Evolutionary conservation across 2,888 invertebrate genomes (phyloP).

Genomic region (Spodoptera exigua): DNA sequence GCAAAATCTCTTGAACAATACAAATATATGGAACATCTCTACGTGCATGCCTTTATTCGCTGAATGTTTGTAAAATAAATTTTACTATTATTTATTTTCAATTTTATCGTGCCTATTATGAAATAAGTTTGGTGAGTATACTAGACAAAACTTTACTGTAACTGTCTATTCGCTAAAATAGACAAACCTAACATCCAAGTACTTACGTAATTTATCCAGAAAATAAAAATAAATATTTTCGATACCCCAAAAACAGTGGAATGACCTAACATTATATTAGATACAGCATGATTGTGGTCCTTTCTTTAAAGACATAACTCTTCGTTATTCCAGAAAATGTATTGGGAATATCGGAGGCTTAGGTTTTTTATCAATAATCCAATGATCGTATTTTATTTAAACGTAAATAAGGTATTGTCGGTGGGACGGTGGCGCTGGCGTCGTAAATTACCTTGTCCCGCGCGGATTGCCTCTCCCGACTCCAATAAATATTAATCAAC

Average conservation of each 20-base stretch:
- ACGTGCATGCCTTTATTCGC: constrained; percentile 29
- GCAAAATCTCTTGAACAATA: constrained; percentile 29
- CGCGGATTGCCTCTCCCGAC: constrained; percentile 72
- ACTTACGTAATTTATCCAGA: no score
- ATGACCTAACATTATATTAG: constrained; percentile 1
- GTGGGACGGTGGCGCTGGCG: constrained; percentile 60
- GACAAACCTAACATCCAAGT: no score
- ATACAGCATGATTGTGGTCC: constrained; percentile 13
- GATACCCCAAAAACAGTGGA: neutral
- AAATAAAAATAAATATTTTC: constrained; percentile 34
- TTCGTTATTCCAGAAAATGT: constrained; percentile 56
- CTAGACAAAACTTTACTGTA: no score
- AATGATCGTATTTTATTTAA: constrained; percentile 82
- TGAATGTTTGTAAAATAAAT: constrained; percentile 19
- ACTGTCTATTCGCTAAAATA: no score
- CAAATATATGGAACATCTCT: constrained; percentile 12
- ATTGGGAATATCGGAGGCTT: constrained; percentile 51
- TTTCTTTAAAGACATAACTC: constrained; percentile 28
- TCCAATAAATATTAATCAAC: constrained; percentile 82
- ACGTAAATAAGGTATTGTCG: constrained; percentile 78
- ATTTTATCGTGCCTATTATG: no score
- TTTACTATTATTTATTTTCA: neutral
- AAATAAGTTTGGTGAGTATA: no score
- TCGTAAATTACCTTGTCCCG: constrained; percentile 76
- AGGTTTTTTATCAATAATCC: constrained; percentile 71